These are phyloP conservation scores for Pardosa pseudoannulata DNA, from an alignment of 2,888 invertebrate genomes.

Conservation along the genomic window DNA sequence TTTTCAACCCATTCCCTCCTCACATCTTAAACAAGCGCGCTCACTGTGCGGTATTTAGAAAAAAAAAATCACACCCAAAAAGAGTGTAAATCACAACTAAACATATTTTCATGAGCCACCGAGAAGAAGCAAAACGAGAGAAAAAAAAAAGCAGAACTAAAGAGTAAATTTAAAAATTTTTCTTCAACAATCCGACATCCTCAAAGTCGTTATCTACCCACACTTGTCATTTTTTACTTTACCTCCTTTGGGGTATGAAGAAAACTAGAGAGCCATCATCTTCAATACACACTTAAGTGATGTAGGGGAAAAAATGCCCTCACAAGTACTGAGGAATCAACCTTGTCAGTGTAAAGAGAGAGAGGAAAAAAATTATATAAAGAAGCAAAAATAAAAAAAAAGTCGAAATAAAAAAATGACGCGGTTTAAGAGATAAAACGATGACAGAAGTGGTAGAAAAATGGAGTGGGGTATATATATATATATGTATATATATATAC, in stretches of 20 bases:
- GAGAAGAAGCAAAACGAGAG: no score
- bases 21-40: no score
- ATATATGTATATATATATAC: no score
- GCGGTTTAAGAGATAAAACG: constrained; percentile 70
- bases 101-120: neutral
- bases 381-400: constrained; percentile 38
- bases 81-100: neutral
- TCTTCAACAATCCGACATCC: constrained; percentile 61
- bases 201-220: constrained; percentile 63
- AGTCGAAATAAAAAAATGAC: constrained; percentile 40
- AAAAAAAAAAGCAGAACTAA: constrained; percentile 14
- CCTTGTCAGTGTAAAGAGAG: constrained; percentile 29
- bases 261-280: constrained; percentile 63
- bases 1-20: no score
- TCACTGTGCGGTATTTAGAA: no score
- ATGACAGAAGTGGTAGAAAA: constrained; percentile 59
- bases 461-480: constrained; percentile 19
- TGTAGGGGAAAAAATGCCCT: constrained; percentile 24
- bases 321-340: constrained; percentile 61
- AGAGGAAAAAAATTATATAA: constrained; percentile 33
- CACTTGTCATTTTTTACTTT: constrained; percentile 64
- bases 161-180: constrained; percentile 30
- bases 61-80: no score
- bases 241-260: constrained; percentile 57
- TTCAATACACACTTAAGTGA: constrained; percentile 61